These are phyloP conservation scores for Torymus auratus DNA, from an alignment of 2,888 invertebrate genomes.

Conservation along the genomic window DNA sequence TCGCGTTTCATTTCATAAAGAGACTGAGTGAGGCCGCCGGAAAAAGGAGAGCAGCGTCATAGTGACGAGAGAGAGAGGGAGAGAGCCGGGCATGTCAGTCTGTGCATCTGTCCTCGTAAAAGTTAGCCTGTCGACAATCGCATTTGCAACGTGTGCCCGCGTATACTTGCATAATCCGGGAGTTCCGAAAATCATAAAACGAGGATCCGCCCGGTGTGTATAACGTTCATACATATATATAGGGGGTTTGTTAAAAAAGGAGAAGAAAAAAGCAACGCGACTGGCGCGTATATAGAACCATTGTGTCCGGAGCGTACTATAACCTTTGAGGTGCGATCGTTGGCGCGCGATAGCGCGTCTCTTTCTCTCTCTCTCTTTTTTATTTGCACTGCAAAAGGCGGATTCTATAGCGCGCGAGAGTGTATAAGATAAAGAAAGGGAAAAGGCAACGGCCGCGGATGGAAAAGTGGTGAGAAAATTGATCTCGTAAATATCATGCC, in stretches of 20 bases:
- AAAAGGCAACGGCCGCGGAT: neutral
- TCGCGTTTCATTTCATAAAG: slow-evolving; percentile 46
- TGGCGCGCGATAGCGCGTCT: slow-evolving; percentile 9
- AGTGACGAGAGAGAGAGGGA: neutral
- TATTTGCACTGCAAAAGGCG: neutral
- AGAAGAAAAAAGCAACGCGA: slow-evolving; percentile 9
- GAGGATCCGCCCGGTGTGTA: no score
- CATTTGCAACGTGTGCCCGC: slow-evolving; percentile 40
- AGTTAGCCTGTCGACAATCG: slow-evolving; percentile 46
- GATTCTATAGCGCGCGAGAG: neutral
- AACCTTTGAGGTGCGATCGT: slow-evolving; percentile 24
- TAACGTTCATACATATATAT: no score
- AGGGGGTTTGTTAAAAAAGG: slow-evolving; percentile 4
- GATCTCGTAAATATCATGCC: slow-evolving; percentile 34
- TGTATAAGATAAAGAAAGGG: no score
- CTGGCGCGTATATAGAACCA: neutral
- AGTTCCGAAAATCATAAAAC: slow-evolving; percentile 51
- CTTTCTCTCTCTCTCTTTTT: neutral
- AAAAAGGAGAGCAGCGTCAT: neutral
- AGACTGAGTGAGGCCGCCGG: neutral
- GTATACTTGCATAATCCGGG: slow-evolving; percentile 48
- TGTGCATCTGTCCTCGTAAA: slow-evolving; percentile 57
- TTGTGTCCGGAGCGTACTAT: no score
- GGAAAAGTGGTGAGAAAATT: slow-evolving; percentile 49
- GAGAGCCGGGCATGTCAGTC: neutral